Evolutionary conservation across 1,140 invertebrate genomes (phyloP).

Genomic region (Arctopsyche grandis): DNA sequence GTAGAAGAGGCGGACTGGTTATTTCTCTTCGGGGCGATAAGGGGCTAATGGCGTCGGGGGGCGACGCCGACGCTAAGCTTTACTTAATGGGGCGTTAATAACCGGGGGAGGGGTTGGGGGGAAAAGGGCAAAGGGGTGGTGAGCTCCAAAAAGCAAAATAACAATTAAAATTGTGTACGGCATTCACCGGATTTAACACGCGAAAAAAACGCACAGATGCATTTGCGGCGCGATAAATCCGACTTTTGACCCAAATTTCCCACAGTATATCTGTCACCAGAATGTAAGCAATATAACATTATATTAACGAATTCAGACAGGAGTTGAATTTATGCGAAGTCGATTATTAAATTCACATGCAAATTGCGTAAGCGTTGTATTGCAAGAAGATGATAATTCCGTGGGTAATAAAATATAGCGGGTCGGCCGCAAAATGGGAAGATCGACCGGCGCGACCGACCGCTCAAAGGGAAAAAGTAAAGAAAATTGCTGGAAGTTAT

Average conservation of each 20-base stretch:
- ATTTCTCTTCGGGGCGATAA: constrained; percentile 50
- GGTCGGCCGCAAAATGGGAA: background rate
- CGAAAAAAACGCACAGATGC: no score
- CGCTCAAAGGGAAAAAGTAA: constrained; percentile 39
- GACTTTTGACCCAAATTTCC: no score
- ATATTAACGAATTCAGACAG: no score
- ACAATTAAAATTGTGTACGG: constrained; percentile 19
- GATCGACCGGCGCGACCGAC: constrained; percentile 8
- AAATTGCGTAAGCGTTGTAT: no score
- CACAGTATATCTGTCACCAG: no score
- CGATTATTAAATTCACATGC: no score
- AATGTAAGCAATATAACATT: no score
- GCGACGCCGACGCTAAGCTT: constrained; percentile 38
- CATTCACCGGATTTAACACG: no score
- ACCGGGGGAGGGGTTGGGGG: constrained; percentile 8
- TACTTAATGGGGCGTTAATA: constrained; percentile 52
- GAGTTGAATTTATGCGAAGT: no score
- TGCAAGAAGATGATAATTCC: no score
- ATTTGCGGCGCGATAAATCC: no score
- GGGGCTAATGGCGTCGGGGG: constrained; percentile 44
- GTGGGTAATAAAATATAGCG: background rate
- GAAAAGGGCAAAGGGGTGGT: background rate
- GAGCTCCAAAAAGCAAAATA: background rate
- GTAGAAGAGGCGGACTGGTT: constrained; percentile 37
- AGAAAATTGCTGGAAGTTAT: constrained; percentile 50